Conservation (phyloP, 2,888 invertebrate species). For the Lepas anatifera region DNA sequence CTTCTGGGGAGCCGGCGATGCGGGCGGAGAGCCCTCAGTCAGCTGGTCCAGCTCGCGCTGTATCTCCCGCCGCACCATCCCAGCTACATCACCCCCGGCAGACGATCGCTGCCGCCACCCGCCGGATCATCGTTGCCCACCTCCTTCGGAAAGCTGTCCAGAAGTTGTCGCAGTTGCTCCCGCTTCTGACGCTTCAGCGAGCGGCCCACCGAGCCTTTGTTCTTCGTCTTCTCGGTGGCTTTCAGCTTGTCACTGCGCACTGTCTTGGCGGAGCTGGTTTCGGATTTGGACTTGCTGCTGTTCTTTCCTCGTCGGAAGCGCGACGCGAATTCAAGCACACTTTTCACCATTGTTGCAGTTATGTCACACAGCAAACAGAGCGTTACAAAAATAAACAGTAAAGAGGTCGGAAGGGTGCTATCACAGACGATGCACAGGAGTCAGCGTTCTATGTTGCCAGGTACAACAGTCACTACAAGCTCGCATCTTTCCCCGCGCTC, state of each 20-base stretch:
- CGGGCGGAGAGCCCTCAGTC: background rate
- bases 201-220: background rate
- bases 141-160: slow-evolving; percentile 18
- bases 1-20: background rate
- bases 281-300: background rate
- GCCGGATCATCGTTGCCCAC: slow-evolving; percentile 10
- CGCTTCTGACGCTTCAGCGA: slow-evolving; percentile 5
- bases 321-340: background rate
- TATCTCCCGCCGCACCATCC: background rate
- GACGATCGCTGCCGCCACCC: background rate
- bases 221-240: background rate
- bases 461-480: no score
- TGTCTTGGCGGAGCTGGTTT: background rate
- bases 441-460: no score
- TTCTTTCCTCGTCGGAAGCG: background rate
- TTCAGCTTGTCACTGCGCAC: slow-evolving; percentile 7
- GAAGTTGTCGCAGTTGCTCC: slow-evolving; percentile 24
- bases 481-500: no score
- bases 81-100: background rate
- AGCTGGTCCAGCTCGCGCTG: background rate
- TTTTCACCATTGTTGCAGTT: slow-evolving; percentile 11
- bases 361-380: no score
- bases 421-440: no score
- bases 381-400: no score
- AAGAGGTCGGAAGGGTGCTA: no score